phyloP scores from a whole-genome alignment of 2,888 invertebrate genomes.

The Lasioglossum lativentre region DNA sequence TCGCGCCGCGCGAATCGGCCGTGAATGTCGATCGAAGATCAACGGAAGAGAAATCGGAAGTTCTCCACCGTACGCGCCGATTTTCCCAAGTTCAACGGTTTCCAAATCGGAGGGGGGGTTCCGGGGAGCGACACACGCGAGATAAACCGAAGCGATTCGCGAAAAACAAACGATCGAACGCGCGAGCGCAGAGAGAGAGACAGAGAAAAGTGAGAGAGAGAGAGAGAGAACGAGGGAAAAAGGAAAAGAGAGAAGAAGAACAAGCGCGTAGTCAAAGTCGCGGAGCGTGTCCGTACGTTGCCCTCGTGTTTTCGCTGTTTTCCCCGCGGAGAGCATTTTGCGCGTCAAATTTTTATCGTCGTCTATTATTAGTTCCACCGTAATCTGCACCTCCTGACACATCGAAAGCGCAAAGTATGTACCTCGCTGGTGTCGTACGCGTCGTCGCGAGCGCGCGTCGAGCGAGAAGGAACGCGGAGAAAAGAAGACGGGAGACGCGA shows the following conservation, averaged over 20 bases:
- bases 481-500: conserved; percentile 38
- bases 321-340: conserved; percentile 75
- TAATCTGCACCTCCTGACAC: conserved; percentile 80
- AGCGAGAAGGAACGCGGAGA: conserved; percentile 37
- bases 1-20: conserved; percentile 40
- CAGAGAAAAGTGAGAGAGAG: background rate
- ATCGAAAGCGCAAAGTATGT: conserved; percentile 69
- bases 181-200: background rate
- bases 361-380: conserved; percentile 82
- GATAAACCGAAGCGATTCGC: conserved; percentile 6
- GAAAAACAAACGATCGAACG: conserved; percentile 10
- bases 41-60: conserved; percentile 48
- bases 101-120: background rate
- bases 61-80: background rate
- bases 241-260: background rate
- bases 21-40: conserved; percentile 49
- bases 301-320: conserved; percentile 77
- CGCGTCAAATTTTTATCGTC: conserved; percentile 82
- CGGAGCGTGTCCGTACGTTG: conserved; percentile 74
- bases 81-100: conserved; percentile 16
- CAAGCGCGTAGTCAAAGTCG: conserved; percentile 39
- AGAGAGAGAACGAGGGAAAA: conserved; percentile 1
- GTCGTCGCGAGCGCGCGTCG: conserved; percentile 16
- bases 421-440: conserved; percentile 57
- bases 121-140: background rate